These are phyloP conservation scores for Xenus cinereus DNA, from an alignment of 2,113 vertebrate species.

Conservation along the genomic window DNA sequence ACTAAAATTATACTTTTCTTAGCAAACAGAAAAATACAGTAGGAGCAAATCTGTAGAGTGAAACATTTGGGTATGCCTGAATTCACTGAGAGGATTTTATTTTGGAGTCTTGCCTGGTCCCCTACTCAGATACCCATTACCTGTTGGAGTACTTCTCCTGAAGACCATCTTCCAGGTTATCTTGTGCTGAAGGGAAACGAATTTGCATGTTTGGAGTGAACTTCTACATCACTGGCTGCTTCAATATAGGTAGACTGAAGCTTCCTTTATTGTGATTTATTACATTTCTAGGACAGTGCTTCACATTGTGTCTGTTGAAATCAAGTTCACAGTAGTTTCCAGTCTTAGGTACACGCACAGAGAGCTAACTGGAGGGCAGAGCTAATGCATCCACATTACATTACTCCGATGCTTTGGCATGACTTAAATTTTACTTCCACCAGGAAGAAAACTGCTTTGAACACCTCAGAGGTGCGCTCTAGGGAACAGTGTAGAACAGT, in stretches of 20 bases:
- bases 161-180: background rate
- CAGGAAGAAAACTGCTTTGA: background rate
- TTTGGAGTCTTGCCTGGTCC: background rate
- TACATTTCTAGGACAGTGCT: background rate
- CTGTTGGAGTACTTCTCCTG: background rate
- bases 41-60: background rate
- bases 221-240: background rate
- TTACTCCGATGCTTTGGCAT: background rate
- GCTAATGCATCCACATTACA: background rate
- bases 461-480: background rate
- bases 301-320: background rate
- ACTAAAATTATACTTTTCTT: background rate
- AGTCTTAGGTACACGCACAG: background rate
- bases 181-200: background rate
- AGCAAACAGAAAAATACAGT: background rate
- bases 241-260: background rate
- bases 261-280: background rate
- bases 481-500: rapidly evolving
- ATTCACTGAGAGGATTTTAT: background rate
- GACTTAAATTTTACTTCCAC: background rate
- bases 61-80: background rate
- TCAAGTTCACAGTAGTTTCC: background rate
- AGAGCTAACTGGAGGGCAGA: background rate
- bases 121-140: background rate
- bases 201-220: background rate